Evolutionary conservation across 1,140 invertebrate species (phyloP), one percentile per base, ranked within the genome.

Genomic region (Dysdera silvatica): DNA sequence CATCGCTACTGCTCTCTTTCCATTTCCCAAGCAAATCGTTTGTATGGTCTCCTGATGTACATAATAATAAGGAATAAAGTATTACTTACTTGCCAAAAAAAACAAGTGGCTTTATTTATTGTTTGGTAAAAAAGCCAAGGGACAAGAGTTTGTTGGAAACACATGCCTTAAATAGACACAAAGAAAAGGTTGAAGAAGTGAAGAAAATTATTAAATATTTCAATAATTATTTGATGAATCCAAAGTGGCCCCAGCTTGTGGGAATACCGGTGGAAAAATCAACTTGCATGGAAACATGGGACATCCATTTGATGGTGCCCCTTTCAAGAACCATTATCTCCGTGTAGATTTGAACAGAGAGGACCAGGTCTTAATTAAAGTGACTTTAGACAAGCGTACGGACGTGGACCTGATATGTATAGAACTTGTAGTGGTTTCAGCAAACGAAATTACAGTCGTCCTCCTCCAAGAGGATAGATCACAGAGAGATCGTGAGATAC

Each of bases 71-170:
- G n/a, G n/a, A n/a, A n/a, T n/a, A n/a, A n/a, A n/a, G n/a, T n/a
- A n/a, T n/a, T n/a, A n/a, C n/a, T n/a, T n/a, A n/a, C n/a, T n/a
- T n/a, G n/a, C n/a, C n/a, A n/a, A n/a, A n/a, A 95, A 96, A 71
- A 95, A 98, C 72, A 99, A 98, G 71, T 99, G 95, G 95, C 76
- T 99, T 26, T 99, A 96, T 80, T 95, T 95, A 0, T 79, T 99
- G 0, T 97, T 93, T 62, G 95, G 95, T 0, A 99, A 99, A 75
- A 99, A 99, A 74, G 99, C 99, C 76, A 99, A 98, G 76, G 96
- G 95, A 0, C 94, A 95, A 0, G 95, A 99, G 73, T 99, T 98
- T 78, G 95, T 99, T 16, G 85, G 92, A 32, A 99, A n/a, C 99
- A 74, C 96, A 99, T 74, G 96, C 99, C 43, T 89, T 94, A 68